These are phyloP conservation scores for Hippocampus zosterae DNA, from an alignment of 2,113 vertebrate species.

Conservation along the genomic window DNA sequence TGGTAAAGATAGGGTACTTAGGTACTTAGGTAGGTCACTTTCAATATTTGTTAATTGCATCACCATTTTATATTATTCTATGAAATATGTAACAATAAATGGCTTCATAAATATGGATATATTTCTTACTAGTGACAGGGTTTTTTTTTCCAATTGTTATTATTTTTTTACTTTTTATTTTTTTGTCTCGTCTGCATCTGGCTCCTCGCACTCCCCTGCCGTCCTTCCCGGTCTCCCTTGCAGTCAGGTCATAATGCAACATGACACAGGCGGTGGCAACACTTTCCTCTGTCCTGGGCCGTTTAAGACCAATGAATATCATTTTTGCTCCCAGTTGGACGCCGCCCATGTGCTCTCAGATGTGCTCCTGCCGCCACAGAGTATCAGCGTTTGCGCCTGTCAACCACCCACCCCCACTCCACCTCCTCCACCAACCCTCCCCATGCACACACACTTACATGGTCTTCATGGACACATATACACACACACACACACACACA, in stretches of 20 bases:
- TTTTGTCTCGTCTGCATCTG: background rate
- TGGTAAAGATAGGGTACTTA: too few species aligned
- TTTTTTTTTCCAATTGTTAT: background rate
- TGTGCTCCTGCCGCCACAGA: slow-evolving; percentile 57
- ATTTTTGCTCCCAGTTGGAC: slow-evolving; percentile 67
- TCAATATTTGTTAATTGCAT: too few species aligned
- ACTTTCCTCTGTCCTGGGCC: slow-evolving; percentile 48
- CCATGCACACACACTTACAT: background rate
- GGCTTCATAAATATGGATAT: too few species aligned
- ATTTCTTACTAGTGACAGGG: too few species aligned
- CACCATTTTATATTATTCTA: too few species aligned
- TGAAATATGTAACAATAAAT: too few species aligned
- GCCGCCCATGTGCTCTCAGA: slow-evolving; percentile 53
- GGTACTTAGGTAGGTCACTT: too few species aligned
- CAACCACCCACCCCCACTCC: slow-evolving; percentile 22
- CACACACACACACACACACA: slow-evolving; percentile 2
- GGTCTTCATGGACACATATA: background rate
- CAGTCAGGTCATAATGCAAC: slow-evolving; percentile 73
- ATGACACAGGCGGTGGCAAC: slow-evolving; percentile 69
- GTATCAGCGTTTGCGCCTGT: slow-evolving; percentile 69
- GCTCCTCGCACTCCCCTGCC: slow-evolving; percentile 7
- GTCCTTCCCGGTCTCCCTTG: slow-evolving; percentile 31
- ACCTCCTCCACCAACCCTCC: background rate
- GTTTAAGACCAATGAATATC: slow-evolving; percentile 78
- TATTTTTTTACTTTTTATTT: too few species aligned